These are phyloP conservation scores for Rhinella marina DNA, from an alignment of 2,797 vertebrate species.

Conservation along the genomic window DNA sequence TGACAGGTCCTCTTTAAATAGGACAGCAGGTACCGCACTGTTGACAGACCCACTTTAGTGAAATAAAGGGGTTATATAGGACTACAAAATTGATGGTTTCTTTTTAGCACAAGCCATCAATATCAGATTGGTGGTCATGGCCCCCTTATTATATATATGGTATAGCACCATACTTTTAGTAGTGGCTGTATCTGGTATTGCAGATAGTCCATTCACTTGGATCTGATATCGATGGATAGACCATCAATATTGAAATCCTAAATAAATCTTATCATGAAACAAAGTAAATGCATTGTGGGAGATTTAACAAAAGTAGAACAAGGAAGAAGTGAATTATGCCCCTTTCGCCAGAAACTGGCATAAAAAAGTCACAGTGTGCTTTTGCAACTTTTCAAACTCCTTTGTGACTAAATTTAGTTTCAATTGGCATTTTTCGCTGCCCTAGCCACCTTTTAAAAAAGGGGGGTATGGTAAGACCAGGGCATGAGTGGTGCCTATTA, in stretches of 20 bases:
- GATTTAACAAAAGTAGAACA: background rate
- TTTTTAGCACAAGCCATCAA: background rate
- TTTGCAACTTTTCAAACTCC: no score
- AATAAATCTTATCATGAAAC: background rate
- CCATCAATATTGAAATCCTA: background rate
- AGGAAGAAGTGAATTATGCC: background rate
- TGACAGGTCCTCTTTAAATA: background rate
- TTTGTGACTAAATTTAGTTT: no score
- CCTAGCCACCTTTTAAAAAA: no score
- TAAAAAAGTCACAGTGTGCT: no score
- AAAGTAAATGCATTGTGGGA: background rate
- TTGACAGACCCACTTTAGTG: background rate
- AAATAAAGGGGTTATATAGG: background rate
- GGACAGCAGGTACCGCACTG: no score
- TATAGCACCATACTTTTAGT: no score
- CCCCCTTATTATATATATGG: no score
- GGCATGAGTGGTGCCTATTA: no score
- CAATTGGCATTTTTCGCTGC: no score
- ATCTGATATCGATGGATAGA: background rate
- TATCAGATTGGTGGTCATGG: background rate
- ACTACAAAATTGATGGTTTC: background rate
- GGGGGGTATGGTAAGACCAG: no score
- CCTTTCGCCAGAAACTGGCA: no score
- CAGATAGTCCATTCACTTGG: background rate
- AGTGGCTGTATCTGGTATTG: no score